Conservation (phyloP, 2,888 invertebrate genomes). For the Erebia palarica region DNA sequence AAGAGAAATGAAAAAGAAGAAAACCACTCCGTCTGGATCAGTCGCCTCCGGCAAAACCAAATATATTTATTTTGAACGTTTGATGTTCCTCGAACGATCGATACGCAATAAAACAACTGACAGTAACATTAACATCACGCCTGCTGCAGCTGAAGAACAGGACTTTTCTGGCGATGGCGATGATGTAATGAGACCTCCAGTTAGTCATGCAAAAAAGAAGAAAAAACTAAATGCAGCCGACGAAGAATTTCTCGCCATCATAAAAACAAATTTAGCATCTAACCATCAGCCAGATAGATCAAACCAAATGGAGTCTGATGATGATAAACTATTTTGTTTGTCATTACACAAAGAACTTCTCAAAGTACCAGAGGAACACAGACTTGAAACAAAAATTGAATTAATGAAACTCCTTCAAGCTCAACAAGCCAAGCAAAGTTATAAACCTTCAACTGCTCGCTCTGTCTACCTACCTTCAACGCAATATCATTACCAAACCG, state of each 20-base stretch:
- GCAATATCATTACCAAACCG: too few relatives aligned
- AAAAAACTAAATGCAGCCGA: constrained; percentile 37
- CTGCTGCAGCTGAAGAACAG: constrained; percentile 27
- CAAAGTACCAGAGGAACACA: background rate
- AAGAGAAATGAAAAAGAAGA: constrained; percentile 37
- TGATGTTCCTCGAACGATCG: constrained; percentile 36
- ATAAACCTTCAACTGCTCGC: too few relatives aligned
- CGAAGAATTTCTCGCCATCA: constrained; percentile 37
- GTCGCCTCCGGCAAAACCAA: constrained; percentile 28
- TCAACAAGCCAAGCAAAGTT: too few relatives aligned
- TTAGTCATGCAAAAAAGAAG: constrained; percentile 32
- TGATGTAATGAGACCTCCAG: constrained; percentile 37
- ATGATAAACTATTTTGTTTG: constrained; percentile 2
- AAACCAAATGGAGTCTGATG: background rate
- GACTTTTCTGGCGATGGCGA: constrained; percentile 34
- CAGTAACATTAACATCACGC: constrained; percentile 33
- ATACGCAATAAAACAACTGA: constrained; percentile 37
- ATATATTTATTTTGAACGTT: constrained; percentile 39
- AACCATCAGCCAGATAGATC: constrained; percentile 25
- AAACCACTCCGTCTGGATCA: constrained; percentile 36
- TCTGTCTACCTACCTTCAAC: too few relatives aligned
- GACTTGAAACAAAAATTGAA: background rate
- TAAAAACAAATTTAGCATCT: constrained; percentile 37
- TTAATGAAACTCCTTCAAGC: too few relatives aligned
- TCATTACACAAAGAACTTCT: background rate